Conservation (phyloP, 2,113 vertebrate genomes). For the Oreochromis aureus region DNA sequence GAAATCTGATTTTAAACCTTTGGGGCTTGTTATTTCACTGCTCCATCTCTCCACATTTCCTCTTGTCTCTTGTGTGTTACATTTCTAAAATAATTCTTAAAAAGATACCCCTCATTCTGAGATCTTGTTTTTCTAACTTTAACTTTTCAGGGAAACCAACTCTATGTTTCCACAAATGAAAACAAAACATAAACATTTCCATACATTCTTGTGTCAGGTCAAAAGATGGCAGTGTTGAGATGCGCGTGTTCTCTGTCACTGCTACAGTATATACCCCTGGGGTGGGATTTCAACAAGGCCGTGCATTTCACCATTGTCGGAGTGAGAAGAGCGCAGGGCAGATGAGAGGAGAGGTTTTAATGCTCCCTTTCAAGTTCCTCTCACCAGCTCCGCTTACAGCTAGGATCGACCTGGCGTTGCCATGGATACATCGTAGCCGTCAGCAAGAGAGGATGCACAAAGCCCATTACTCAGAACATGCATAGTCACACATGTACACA, state of each 20-base stretch:
- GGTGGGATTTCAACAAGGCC: slow-evolving; percentile 53
- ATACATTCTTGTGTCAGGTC: slow-evolving; percentile 11
- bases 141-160: neutral
- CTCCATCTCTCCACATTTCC: neutral
- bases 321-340: slow-evolving; percentile 30
- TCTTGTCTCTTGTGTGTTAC: neutral
- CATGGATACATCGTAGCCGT: slow-evolving; percentile 69
- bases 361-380: slow-evolving; percentile 68
- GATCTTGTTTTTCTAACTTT: neutral
- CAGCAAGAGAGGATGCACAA: slow-evolving; percentile 55
- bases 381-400: slow-evolving; percentile 53
- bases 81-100: neutral
- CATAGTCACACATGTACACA: slow-evolving; percentile 25
- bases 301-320: slow-evolving; percentile 37
- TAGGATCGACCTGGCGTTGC: slow-evolving; percentile 71
- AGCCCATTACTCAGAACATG: slow-evolving; percentile 60
- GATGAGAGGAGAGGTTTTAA: slow-evolving; percentile 59
- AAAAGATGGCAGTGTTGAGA: slow-evolving; percentile 64
- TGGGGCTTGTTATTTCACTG: neutral
- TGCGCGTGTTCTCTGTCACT: neutral
- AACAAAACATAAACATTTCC: neutral
- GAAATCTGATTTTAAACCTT: neutral
- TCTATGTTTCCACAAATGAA: neutral
- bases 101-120: neutral
- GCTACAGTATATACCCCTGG: neutral